Conservation (phyloP, 2,797 vertebrate species). For the Falco cherrug region DNA sequence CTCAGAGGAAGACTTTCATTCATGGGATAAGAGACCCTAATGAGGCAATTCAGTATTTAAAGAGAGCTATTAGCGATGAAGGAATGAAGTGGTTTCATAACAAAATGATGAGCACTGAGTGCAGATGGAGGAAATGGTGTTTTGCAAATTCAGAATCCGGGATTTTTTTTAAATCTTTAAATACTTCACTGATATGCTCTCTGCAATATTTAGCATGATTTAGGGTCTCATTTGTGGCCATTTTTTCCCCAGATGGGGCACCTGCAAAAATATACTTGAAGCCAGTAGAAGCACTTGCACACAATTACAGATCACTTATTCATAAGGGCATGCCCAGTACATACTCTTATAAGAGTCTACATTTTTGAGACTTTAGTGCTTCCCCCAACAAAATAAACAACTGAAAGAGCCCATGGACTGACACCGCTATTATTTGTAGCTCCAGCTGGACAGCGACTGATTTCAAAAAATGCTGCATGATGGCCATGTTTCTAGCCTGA, state of each 20-base stretch:
- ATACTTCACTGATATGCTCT: slow-evolving; percentile 26
- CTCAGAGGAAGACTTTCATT: slow-evolving; percentile 58
- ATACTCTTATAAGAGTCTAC: neutral
- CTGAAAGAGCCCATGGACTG: neutral
- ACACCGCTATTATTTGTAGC: neutral
- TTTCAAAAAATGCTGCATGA: neutral
- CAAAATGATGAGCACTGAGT: slow-evolving; percentile 32
- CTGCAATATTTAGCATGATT: slow-evolving; percentile 47
- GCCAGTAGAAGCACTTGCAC: neutral
- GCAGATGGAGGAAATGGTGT: slow-evolving; percentile 59
- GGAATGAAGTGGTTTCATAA: slow-evolving; percentile 44
- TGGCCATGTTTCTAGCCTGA: neutral
- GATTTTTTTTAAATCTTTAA: neutral
- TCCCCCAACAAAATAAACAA: slow-evolving; percentile 23
- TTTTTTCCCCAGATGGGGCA: slow-evolving; percentile 17
- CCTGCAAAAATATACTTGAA: slow-evolving; percentile 39
- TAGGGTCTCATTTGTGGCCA: neutral
- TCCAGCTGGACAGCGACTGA: neutral
- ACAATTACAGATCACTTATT: slow-evolving; percentile 9
- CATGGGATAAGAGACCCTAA: slow-evolving; percentile 51
- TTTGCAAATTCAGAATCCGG: slow-evolving; percentile 48
- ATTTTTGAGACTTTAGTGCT: slow-evolving; percentile 14
- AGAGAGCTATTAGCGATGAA: slow-evolving; percentile 41
- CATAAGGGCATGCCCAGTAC: neutral
- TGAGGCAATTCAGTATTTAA: slow-evolving; percentile 61